phyloP scores from a whole-genome alignment of 2,113 vertebrate genomes.

The Mus spicilegus region DNA sequence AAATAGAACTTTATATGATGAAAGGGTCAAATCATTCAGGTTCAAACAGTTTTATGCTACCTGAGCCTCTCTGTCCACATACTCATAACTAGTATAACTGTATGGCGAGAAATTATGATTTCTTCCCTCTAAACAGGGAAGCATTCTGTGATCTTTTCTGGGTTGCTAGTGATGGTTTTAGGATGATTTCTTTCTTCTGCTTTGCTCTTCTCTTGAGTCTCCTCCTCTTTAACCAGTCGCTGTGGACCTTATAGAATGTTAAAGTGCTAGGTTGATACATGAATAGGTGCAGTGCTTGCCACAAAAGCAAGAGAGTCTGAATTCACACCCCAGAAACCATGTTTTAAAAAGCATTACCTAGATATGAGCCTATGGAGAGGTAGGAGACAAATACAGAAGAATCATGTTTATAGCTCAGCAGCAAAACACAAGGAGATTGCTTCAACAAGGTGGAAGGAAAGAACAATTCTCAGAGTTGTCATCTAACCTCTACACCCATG shows the following conservation, averaged over 20 bases:
- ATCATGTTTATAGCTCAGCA: neutral
- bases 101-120: slow-evolving; percentile 11
- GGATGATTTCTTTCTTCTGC: neutral
- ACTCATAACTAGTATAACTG: neutral
- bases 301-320: neutral
- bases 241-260: slow-evolving; percentile 35
- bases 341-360: neutral
- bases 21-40: slow-evolving; percentile 31
- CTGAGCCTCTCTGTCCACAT: neutral
- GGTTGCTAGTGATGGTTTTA: slow-evolving; percentile 15
- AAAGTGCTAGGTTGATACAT: neutral
- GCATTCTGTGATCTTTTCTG: neutral
- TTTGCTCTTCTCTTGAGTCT: slow-evolving; percentile 11
- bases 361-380: neutral
- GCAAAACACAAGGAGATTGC: neutral
- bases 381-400: too few species aligned
- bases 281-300: neutral
- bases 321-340: neutral
- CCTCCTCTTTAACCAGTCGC: slow-evolving; percentile 13
- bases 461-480: too few species aligned
- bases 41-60: slow-evolving; percentile 7
- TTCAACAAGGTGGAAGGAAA: neutral
- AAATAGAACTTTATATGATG: slow-evolving; percentile 46
- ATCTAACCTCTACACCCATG: neutral
- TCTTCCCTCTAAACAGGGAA: neutral